Conservation (phyloP, 2,797 vertebrate species). For the Pseudopleuronectes americanus region DNA sequence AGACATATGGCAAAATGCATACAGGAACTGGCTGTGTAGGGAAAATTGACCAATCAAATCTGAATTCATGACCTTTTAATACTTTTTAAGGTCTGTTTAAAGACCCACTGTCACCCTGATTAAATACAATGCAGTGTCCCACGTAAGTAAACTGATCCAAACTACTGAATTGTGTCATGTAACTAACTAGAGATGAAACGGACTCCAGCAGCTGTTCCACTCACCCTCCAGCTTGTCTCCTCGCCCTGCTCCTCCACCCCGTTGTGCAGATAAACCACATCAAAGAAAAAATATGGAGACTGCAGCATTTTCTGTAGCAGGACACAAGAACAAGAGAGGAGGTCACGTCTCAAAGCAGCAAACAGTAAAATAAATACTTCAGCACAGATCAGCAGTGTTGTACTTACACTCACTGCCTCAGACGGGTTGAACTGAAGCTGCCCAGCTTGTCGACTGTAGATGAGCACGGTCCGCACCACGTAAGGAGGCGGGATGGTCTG, state of each 20-base stretch:
- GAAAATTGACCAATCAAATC: too few relatives aligned
- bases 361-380: background rate
- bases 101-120: too few relatives aligned
- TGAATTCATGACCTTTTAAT: too few relatives aligned
- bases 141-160: background rate
- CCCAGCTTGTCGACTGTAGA: slow-evolving; percentile 89
- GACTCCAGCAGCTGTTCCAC: slow-evolving; percentile 19
- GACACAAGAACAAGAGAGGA: slow-evolving; percentile 5
- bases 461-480: slow-evolving; percentile 91
- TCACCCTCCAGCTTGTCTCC: slow-evolving; percentile 91
- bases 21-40: too few relatives aligned
- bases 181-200: background rate
- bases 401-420: slow-evolving; percentile 88
- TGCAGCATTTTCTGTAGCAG: slow-evolving; percentile 92
- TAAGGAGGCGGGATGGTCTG: slow-evolving; percentile 94
- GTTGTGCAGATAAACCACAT: slow-evolving; percentile 94
- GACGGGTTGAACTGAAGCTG: slow-evolving; percentile 89
- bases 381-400: background rate
- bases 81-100: too few relatives aligned
- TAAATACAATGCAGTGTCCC: too few relatives aligned
- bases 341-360: background rate
- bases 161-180: background rate
- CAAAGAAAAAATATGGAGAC: slow-evolving; percentile 96
- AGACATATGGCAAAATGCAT: too few relatives aligned
- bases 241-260: slow-evolving; percentile 91